These are phyloP conservation scores for Bambusicola thoracicus DNA, from an alignment of 2,113 vertebrate species.

Conservation along the genomic window DNA sequence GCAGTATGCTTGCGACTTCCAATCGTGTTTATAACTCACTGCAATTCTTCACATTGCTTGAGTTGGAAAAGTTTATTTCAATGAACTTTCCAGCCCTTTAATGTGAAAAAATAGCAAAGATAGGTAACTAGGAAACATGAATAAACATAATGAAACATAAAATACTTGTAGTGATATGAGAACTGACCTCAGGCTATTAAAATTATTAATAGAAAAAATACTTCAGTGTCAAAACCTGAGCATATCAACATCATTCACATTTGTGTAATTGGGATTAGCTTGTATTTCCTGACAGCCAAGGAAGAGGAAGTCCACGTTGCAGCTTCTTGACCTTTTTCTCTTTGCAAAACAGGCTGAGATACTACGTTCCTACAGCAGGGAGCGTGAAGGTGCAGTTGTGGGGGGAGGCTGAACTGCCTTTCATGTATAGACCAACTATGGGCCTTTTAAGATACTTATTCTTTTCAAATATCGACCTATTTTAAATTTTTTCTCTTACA, in stretches of 20 bases:
- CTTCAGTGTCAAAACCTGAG: slow-evolving; percentile 47
- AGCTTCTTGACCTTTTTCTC: slow-evolving; percentile 62
- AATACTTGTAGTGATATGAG: slow-evolving; percentile 63
- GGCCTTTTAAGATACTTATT: not conserved
- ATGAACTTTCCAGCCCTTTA: slow-evolving; percentile 7
- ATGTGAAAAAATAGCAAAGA: slow-evolving; percentile 40
- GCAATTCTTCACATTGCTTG: slow-evolving; percentile 41
- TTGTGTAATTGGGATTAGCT: slow-evolving; percentile 71
- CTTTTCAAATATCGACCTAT: slow-evolving; percentile 38
- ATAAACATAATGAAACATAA: slow-evolving; percentile 74
- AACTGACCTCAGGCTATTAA: slow-evolving; percentile 78
- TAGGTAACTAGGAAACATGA: slow-evolving; percentile 73
- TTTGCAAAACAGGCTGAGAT: slow-evolving; percentile 20
- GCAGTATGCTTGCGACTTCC: not conserved
- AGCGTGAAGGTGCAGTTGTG: not conserved
- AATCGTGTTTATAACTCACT: slow-evolving; percentile 22
- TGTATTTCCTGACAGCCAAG: slow-evolving; percentile 68
- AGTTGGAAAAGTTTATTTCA: slow-evolving; percentile 55
- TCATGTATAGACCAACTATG: not conserved
- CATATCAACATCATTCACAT: slow-evolving; percentile 57
- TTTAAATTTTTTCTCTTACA: slow-evolving; percentile 32
- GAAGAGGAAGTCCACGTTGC: slow-evolving; percentile 53
- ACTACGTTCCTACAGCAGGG: not conserved
- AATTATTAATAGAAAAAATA: slow-evolving; percentile 80
- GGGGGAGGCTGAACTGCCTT: not conserved